phyloP scores from a whole-genome alignment of 1,140 invertebrate species.

The Drosophila subpulchrella region DNA sequence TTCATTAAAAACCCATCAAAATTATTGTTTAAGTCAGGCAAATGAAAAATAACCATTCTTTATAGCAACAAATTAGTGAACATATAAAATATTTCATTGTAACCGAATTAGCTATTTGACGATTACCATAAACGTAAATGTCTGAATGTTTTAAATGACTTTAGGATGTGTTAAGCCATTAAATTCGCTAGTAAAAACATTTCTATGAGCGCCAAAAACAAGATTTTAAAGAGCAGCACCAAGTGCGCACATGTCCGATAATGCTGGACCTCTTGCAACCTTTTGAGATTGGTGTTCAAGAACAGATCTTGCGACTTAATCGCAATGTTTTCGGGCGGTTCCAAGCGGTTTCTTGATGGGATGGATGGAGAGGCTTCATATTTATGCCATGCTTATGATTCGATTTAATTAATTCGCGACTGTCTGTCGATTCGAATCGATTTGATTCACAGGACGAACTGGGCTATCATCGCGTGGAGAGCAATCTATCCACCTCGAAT shows the following conservation, averaged over 20 bases:
- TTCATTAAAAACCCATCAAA: too few relatives aligned
- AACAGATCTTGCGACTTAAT: conserved; percentile 33
- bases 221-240: conserved; percentile 12
- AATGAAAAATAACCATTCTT: too few relatives aligned
- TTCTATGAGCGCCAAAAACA: conserved; percentile 8
- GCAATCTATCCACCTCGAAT: conserved; percentile 78
- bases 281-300: conserved; percentile 50
- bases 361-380: conserved; percentile 14
- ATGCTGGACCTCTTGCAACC: conserved; percentile 19
- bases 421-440: conserved; percentile 17
- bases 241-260: conserved; percentile 46
- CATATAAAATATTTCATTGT: too few relatives aligned
- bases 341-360: conserved; percentile 6
- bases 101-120: too few relatives aligned
- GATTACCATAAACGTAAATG: too few relatives aligned
- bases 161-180: background rate
- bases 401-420: conserved; percentile 52
- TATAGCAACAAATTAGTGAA: too few relatives aligned
- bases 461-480: conserved; percentile 80
- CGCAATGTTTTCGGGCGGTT: conserved; percentile 21
- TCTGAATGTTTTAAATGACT: too few relatives aligned
- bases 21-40: too few relatives aligned
- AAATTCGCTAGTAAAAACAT: conserved; percentile 1
- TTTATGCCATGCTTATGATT: conserved; percentile 38
- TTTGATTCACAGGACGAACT: conserved; percentile 63